Base-by-base conservation (phyloP, 2,888 invertebrate genomes). In the Podotricha telesiphe region DNA sequence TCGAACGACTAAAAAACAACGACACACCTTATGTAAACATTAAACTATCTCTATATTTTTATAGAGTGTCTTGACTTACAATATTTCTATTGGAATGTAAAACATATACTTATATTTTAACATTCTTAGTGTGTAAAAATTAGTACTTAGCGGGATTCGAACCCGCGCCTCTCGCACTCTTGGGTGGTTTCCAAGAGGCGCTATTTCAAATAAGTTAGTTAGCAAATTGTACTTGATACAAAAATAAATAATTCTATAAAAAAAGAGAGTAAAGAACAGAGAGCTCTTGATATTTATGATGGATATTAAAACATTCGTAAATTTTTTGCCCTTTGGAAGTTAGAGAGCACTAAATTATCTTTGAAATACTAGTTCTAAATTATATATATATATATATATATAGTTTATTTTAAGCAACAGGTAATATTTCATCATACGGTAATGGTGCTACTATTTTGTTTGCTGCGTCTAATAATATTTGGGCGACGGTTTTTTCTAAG, bases 401-500 rank as follows among this genome's bases (percentile, higher is more conserved):
- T 72, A 2, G 13, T 42, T 42, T 42, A 42, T 7, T 42, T 42
- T 69, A 78, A 40, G 67, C 50, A 61, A 82, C 79, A 0, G 94
- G 95, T 65, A 95, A 88, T 6, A 95, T 81, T 76, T 94, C 93
- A 15, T 94, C 91, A 58, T 90, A 88, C 0, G 94, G 86, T 55
- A 94, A 91, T 15, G 89, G 91, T 0, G 85, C 83, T 1, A 94
- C 91, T 45, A 95, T 93, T 69, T 91, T 93, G 77, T 95, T 95
- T 5, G 94, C 93, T 7, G 93, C 86, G 0, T 93, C 89, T 59
- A 94, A 79, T 15, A 95, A 85, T 0, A 94, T 82, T 4, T 86
- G 87, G 0, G 94, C 84, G 0, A 94, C 89, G 0, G 94, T 93
- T 71, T 81, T 88, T 80, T 95, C 94, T 1, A 95, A 82, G 65